A percentile compares a stretch with the other conserved stretches of the same genome.
phyloP scores from a whole-genome alignment of 2,797 vertebrate species.

The Eupleurogrammus muticus region DNA sequence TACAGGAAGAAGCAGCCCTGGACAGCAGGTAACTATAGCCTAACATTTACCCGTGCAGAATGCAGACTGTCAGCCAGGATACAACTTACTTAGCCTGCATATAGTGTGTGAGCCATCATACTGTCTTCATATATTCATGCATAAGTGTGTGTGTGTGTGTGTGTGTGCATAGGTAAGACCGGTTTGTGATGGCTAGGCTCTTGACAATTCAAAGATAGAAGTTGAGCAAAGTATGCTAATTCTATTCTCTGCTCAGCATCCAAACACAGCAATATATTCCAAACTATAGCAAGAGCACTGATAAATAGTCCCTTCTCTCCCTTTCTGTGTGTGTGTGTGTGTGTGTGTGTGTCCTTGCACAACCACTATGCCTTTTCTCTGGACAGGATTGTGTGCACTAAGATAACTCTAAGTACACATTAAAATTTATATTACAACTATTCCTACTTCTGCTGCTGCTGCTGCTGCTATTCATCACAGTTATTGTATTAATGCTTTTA shows the following conservation, averaged over 20 bases:
- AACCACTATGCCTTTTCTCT: neutral
- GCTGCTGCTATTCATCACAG: neutral
- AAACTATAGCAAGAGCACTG: constrained; percentile 49
- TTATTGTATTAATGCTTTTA: too few relatives aligned
- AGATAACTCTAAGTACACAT: neutral
- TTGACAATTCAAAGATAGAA: constrained; percentile 80
- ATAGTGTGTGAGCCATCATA: constrained; percentile 21
- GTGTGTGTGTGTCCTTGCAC: neutral
- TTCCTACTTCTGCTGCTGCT: neutral
- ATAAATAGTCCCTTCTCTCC: too few relatives aligned
- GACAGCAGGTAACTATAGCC: too few relatives aligned
- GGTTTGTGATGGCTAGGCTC: constrained; percentile 66
- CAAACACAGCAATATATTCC: constrained; percentile 74
- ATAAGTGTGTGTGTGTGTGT: constrained; percentile 2
- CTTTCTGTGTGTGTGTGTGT: constrained; percentile 26
- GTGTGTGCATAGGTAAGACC: constrained; percentile 28
- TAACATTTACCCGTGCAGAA: too few relatives aligned
- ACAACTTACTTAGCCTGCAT: too few relatives aligned
- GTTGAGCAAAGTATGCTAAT: constrained; percentile 80
- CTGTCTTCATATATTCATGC: constrained; percentile 30
- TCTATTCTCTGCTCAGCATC: constrained; percentile 70
- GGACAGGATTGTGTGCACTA: neutral
- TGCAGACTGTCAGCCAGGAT: too few relatives aligned
- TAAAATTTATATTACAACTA: neutral
- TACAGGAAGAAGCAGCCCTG: too few relatives aligned